phyloP scores from a whole-genome alignment of 35 echinoderm and acorn worm species.

The Eucidaris tribuloides region DNA sequence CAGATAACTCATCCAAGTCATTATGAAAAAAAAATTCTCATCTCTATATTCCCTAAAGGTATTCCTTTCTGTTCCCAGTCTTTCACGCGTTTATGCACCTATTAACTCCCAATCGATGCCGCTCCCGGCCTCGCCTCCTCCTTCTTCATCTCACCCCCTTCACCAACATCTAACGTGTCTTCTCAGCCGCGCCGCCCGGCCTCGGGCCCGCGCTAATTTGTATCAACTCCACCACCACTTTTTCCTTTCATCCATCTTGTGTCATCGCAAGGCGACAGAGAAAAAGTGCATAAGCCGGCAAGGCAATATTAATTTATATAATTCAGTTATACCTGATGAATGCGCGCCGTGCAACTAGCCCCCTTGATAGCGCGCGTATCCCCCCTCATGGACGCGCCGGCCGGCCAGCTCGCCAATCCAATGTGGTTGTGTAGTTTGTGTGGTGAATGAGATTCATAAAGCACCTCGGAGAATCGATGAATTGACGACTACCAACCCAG shows the following conservation, averaged over 20 bases:
- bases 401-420: background rate
- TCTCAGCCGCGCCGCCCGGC: slow-evolving; percentile 13
- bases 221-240: slow-evolving; percentile 14
- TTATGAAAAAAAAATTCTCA: background rate
- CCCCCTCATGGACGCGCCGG: background rate
- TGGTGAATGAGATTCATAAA: background rate
- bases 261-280: background rate
- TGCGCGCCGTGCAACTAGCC: background rate
- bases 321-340: slow-evolving; percentile 28
- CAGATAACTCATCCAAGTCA: background rate
- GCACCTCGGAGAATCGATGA: slow-evolving; percentile 12
- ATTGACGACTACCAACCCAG: no score
- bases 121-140: background rate
- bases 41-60: background rate
- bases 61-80: slow-evolving; percentile 7
- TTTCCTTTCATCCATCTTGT: slow-evolving; percentile 14
- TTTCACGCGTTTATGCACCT: slow-evolving; percentile 70
- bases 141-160: slow-evolving; percentile 24
- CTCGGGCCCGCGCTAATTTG: slow-evolving; percentile 27
- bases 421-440: background rate
- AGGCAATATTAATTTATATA: slow-evolving; percentile 40
- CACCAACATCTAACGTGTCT: slow-evolving; percentile 25
- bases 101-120: slow-evolving; percentile 24
- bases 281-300: slow-evolving; percentile 27
- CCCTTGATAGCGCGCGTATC: background rate